Evolutionary conservation across 2,888 invertebrate species (phyloP).

Genomic region (Vandiemenella viatica): DNA sequence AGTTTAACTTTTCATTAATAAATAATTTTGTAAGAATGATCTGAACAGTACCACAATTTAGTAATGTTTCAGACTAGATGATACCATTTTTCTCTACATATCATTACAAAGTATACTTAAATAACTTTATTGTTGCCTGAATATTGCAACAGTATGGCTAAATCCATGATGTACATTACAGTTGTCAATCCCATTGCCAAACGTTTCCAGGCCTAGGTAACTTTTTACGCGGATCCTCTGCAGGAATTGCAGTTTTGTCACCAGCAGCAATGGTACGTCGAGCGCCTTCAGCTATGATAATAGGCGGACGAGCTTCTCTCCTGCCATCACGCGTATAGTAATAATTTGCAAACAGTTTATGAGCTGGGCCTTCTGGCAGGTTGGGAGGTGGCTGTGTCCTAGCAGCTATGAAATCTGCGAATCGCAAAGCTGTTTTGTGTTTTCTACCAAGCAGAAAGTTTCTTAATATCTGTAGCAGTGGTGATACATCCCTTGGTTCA

Average conservation of each 20-base stretch:
- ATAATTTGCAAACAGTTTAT: conserved; percentile 66
- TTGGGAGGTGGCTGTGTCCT: conserved; percentile 70
- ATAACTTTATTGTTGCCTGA: too few relatives aligned
- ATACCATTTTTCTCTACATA: too few relatives aligned
- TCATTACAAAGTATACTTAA: too few relatives aligned
- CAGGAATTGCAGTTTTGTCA: neutral
- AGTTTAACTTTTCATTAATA: too few relatives aligned
- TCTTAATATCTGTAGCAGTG: conserved; percentile 42
- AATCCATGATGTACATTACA: too few relatives aligned
- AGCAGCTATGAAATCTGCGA: conserved; percentile 45
- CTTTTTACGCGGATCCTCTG: conserved; percentile 19
- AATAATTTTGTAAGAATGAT: too few relatives aligned
- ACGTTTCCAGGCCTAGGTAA: conserved; percentile 41
- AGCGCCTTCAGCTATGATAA: conserved; percentile 5
- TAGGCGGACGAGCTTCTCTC: conserved; percentile 53
- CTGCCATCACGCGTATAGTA: conserved; percentile 73
- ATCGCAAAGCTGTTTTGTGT: conserved; percentile 47
- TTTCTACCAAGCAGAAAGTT: conserved; percentile 51
- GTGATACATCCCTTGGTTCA: conserved; percentile 46
- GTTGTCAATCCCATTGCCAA: conserved; percentile 42
- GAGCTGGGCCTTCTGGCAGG: conserved; percentile 68
- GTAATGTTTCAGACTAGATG: too few relatives aligned
- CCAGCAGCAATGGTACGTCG: neutral
- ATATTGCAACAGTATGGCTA: too few relatives aligned
- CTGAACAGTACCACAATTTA: too few relatives aligned